phyloP scores from a whole-genome alignment of 2,888 invertebrate species.

The Sesia bembeciformis region DNA sequence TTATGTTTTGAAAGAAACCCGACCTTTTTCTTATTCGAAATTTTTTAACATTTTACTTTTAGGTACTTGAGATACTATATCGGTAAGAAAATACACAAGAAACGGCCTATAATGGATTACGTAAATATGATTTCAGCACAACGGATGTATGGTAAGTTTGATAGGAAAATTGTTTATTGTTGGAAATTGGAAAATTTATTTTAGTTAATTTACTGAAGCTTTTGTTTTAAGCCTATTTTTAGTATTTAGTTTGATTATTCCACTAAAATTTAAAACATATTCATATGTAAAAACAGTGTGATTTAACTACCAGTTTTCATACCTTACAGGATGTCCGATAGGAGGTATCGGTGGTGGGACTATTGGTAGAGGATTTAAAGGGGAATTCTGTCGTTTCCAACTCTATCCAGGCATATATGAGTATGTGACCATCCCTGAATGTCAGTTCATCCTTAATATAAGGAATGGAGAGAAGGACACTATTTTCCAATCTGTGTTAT shows the following conservation, averaged over 20 bases:
- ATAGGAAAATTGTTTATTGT: too few species aligned
- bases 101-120: constrained; percentile 87
- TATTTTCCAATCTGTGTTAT: constrained; percentile 86
- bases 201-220: too few species aligned
- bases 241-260: too few species aligned
- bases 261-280: too few species aligned
- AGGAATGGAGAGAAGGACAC: constrained; percentile 78
- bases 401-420: constrained; percentile 92
- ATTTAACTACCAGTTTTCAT: too few species aligned
- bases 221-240: too few species aligned
- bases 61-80: constrained; percentile 85
- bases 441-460: constrained; percentile 94
- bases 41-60: constrained; percentile 19
- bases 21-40: not conserved
- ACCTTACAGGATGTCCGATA: constrained; percentile 74
- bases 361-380: constrained; percentile 93
- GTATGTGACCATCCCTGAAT: constrained; percentile 85
- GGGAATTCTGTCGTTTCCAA: constrained; percentile 95
- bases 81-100: constrained; percentile 76
- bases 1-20: too few species aligned
- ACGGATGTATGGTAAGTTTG: constrained; percentile 85
- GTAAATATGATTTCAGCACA: constrained; percentile 80
- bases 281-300: too few species aligned
- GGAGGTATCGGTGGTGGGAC: constrained; percentile 75
- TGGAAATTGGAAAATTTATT: too few species aligned